Base-by-base conservation (phyloP, 2,888 invertebrate genomes). In the Asteroscopus sphinx region DNA sequence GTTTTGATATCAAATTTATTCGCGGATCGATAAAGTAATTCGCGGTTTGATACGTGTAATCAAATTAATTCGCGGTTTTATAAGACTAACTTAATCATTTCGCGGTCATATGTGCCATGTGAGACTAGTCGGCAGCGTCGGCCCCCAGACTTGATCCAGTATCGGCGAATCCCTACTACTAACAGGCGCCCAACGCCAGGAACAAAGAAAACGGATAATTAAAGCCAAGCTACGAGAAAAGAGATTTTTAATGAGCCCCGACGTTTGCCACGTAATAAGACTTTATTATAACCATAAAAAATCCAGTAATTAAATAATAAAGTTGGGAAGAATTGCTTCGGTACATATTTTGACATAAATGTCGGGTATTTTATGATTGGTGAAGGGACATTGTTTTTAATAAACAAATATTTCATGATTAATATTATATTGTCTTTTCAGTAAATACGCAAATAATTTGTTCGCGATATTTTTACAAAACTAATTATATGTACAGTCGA, bases 151-250 rank as follows among this genome's bases (percentile, higher is more conserved):
- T n/a, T n/a, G n/a, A n/a, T n/a, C n/a, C n/a, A n/a, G n/a, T n/a
- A n/a, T n/a, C n/a, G n/a, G n/a, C n/a, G n/a, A n/a, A n/a, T n/a
- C n/a, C n/a, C n/a, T n/a, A n/a, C n/a, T 81, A 79, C 60, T 56
- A 76, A 83, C 86, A 86, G 81, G 81, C 82, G 82, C 81, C 79
- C 84, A 86, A 81, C 85, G 86, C 82, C 67, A 79, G 68, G 81
- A 89, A 93, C 90, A 92, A 93, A 91, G 90, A 90, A 88, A 90
- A 90, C 92, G 92, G 92, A 93, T 92, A 92, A 93, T 93, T 92
- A 92, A 90, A 89, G 87, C 82, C 86, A 87, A 88, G 89, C 88
- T 80, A 86, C 85, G 87, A 86, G 90, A 88, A 90, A 90, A 90
- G 88, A 91, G 90, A 89, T 90, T 93, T 85, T 93, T 92, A 93